Conservation (phyloP, 2,113 vertebrate species). For the Neodontobutis hainanensis region DNA sequence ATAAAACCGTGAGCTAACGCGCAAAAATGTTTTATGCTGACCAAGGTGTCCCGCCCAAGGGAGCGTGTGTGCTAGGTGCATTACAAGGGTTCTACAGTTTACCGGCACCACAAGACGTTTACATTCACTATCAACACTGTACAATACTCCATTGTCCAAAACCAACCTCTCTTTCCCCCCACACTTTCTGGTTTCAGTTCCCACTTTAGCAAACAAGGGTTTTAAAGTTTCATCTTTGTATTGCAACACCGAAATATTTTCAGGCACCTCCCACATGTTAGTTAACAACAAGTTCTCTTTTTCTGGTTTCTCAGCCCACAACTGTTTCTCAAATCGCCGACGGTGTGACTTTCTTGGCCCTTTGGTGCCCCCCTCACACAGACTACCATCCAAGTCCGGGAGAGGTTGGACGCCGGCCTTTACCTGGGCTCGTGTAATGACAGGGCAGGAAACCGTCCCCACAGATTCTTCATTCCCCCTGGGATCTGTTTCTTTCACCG, state of each 20-base stretch:
- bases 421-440: not conserved
- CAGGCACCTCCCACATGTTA: not conserved
- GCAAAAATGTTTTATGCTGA: not conserved
- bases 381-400: not conserved
- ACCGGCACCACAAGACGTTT: not conserved
- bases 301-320: not conserved
- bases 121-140: too few relatives aligned
- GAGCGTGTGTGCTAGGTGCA: not conserved
- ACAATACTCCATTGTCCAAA: not conserved
- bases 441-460: not conserved
- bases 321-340: not conserved
- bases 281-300: not conserved
- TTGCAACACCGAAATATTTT: not conserved
- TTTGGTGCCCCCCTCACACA: slow-evolving; percentile 6
- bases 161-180: not conserved
- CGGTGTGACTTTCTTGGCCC: not conserved
- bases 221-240: not conserved
- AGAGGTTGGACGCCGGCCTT: not conserved
- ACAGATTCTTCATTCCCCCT: too few relatives aligned
- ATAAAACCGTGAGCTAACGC: not conserved
- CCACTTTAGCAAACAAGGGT: not conserved
- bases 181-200: not conserved
- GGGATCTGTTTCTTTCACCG: too few relatives aligned
- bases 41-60: slow-evolving; percentile 2
- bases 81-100: not conserved